Percentiles rank a stretch among this genome's conserved stretches.
Evolutionary conservation across 92 coral and sea anemone genomes (phyloP).

Genomic region (Actinostola sp.): DNA sequence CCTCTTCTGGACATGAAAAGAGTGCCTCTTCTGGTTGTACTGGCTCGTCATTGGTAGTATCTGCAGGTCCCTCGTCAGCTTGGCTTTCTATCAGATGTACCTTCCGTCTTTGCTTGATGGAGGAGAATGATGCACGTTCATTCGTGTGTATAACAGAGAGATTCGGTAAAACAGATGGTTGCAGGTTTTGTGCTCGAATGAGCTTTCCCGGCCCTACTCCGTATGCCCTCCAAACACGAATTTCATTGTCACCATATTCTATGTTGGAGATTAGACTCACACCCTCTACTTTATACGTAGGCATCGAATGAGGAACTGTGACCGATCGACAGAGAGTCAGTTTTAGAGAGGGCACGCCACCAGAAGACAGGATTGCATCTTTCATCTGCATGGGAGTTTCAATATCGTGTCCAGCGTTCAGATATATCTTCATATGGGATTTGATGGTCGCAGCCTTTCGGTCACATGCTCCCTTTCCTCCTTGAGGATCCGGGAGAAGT

Average conservation of each 20-base stretch:
- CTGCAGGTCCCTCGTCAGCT: too few species aligned
- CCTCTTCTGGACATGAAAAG: constrained; percentile 68
- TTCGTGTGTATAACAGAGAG: too few species aligned
- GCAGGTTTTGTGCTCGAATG: constrained; percentile 2
- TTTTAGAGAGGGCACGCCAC: constrained; percentile 52
- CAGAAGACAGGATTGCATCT: constrained; percentile 55
- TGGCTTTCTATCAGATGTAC: constrained; percentile 19
- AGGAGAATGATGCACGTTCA: too few species aligned
- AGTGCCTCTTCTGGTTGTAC: constrained; percentile 33
- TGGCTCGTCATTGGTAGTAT: constrained; percentile 31
- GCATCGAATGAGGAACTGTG: constrained; percentile 25
- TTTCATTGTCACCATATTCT: constrained; percentile 10
- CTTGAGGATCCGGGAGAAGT: constrained; percentile 64
- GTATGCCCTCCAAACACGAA: constrained; percentile 43
- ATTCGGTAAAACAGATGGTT: not conserved
- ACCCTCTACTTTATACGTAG: constrained; percentile 39
- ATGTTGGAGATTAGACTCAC: constrained; percentile 42
- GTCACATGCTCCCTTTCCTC: constrained; percentile 55
- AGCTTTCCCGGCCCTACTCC: constrained; percentile 6
- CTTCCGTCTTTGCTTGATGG: too few species aligned
- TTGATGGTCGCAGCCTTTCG: constrained; percentile 68
- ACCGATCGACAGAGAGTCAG: constrained; percentile 49
- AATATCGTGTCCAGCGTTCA: constrained; percentile 60
- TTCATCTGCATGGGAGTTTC: constrained; percentile 60
- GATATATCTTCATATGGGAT: constrained; percentile 60